phyloP scores from a whole-genome alignment of 92 coral and sea anemone genomes.

The Phymanthus crucifer region DNA sequence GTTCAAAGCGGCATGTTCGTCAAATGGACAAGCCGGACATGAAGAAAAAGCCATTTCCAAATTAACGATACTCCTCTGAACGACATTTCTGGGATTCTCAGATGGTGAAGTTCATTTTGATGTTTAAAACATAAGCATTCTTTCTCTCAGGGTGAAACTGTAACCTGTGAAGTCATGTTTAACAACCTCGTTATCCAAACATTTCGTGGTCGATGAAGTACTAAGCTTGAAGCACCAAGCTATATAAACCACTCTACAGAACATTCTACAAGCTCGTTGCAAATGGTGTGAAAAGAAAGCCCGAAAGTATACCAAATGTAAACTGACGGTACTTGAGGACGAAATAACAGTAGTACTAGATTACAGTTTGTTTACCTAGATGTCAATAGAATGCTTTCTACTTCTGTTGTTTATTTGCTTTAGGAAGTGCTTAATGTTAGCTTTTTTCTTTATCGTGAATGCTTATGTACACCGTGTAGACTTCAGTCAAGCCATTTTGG shows the following conservation, averaged over 20 bases:
- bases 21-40: background rate
- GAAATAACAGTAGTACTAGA: constrained; percentile 5
- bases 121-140: background rate
- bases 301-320: constrained; percentile 10
- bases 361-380: constrained; percentile 25
- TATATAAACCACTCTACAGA: too few species aligned
- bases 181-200: background rate
- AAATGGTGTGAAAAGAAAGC: constrained; percentile 2
- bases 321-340: background rate
- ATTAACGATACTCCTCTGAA: background rate
- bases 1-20: background rate
- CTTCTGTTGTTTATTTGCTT: constrained; percentile 5
- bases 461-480: background rate
- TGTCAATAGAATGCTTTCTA: constrained; percentile 5
- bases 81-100: background rate
- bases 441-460: background rate
- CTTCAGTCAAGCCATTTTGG: too few species aligned
- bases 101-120: background rate
- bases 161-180: background rate
- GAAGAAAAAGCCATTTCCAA: background rate
- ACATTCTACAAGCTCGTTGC: background rate
- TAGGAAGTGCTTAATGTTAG: background rate
- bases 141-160: background rate
- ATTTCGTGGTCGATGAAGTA: background rate
- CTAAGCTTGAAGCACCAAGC: too few species aligned